These are phyloP conservation scores for Eupithecia subumbrata DNA, from an alignment of 2,888 invertebrate genomes.

Conservation along the genomic window DNA sequence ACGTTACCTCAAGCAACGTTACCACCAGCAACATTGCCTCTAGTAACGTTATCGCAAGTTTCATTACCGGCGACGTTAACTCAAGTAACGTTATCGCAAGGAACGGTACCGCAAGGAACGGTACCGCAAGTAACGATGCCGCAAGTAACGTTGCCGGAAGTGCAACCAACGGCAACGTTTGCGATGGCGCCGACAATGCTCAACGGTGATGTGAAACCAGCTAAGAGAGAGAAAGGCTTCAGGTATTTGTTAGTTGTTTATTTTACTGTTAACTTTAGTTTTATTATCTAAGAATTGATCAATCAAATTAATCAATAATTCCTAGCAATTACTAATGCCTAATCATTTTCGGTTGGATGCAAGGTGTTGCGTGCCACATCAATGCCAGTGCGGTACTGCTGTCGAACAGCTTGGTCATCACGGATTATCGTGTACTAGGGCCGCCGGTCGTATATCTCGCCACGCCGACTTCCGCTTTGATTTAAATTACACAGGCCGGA, in stretches of 20 bases:
- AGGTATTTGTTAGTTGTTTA: conserved; percentile 54
- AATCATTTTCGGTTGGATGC: too few relatives aligned
- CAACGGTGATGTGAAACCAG: conserved; percentile 69
- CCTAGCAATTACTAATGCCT: too few relatives aligned
- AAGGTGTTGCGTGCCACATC: too few relatives aligned
- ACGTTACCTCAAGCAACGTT: conserved; percentile 14
- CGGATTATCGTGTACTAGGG: too few relatives aligned
- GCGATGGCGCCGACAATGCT: conserved; percentile 42
- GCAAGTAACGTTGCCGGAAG: conserved; percentile 27
- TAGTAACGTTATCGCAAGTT: conserved; percentile 8
- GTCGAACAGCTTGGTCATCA: too few relatives aligned
- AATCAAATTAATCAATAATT: too few relatives aligned
- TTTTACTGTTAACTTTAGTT: neutral
- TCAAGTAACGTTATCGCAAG: conserved; percentile 12
- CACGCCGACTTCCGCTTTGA: too few relatives aligned
- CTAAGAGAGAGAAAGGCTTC: conserved; percentile 76
- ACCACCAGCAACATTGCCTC: conserved; percentile 10
- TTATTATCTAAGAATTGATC: neutral
- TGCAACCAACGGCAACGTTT: conserved; percentile 21
- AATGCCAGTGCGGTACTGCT: too few relatives aligned
- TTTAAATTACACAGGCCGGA: too few relatives aligned
- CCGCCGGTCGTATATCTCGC: too few relatives aligned
- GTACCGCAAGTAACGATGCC: conserved; percentile 23
- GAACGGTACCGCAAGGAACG: conserved; percentile 12
- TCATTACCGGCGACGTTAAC: neutral